phyloP scores from a whole-genome alignment of 2,888 invertebrate genomes.

The Operophtera brumata region DNA sequence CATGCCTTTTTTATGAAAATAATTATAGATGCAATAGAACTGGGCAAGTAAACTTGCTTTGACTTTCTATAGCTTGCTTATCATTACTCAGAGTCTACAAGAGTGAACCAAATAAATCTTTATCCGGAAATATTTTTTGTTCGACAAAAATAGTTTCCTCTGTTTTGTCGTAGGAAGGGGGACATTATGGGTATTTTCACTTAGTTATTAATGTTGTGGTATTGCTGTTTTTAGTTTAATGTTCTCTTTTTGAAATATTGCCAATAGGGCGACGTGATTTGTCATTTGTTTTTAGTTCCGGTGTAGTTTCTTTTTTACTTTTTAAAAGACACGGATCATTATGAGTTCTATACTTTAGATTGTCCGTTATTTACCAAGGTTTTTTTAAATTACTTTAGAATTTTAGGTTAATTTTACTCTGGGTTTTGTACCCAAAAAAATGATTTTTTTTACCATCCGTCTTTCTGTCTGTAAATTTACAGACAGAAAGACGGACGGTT shows the following conservation, averaged over 20 bases:
- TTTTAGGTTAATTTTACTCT: no score
- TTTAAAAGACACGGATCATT: conserved; percentile 11
- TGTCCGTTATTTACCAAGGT: not conserved
- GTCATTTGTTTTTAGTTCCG: conserved; percentile 42
- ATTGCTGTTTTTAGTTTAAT: conserved; percentile 50
- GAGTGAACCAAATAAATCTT: conserved; percentile 60
- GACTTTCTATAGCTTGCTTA: not conserved
- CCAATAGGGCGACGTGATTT: conserved; percentile 38
- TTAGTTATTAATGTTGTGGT: conserved; percentile 55
- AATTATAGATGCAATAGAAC: no score
- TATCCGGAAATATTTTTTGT: conserved; percentile 74
- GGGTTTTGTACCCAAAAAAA: no score
- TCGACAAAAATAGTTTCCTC: conserved; percentile 77
- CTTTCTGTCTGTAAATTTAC: no score
- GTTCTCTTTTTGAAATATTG: conserved; percentile 40
- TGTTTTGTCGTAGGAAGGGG: conserved; percentile 63
- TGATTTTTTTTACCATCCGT: no score
- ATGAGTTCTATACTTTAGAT: not conserved
- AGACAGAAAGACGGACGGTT: no score
- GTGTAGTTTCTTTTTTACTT: conserved; percentile 29
- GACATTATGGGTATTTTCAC: conserved; percentile 39
- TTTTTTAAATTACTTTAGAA: no score
- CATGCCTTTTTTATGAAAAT: no score
- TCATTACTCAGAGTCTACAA: conserved; percentile 1
- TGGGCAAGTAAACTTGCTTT: no score